Conservation (phyloP, 2,113 vertebrate genomes). For the Pygoscelis antarcticus region DNA sequence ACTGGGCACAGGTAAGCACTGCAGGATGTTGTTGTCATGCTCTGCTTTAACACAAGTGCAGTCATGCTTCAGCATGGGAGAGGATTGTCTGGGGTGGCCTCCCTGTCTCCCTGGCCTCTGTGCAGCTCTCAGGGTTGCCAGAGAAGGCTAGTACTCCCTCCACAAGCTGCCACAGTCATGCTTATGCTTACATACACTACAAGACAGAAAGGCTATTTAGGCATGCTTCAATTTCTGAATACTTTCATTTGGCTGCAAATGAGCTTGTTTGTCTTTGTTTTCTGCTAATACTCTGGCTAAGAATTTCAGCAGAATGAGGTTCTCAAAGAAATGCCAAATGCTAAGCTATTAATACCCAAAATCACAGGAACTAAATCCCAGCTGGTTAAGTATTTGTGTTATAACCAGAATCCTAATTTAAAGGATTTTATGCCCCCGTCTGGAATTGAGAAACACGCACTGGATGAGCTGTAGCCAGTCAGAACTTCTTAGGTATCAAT, state of each 20-base stretch:
- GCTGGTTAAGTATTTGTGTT: neutral
- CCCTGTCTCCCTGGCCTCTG: neutral
- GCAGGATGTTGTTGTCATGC: neutral
- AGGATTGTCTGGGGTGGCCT: neutral
- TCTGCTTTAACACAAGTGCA: neutral
- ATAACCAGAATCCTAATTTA: constrained; percentile 26
- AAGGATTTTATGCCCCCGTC: neutral
- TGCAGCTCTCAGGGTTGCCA: neutral
- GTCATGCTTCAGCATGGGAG: neutral
- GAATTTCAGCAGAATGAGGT: neutral
- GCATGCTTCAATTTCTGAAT: neutral
- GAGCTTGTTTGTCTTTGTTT: constrained; percentile 26
- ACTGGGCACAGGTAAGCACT: constrained; percentile 85
- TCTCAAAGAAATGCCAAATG: constrained; percentile 21
- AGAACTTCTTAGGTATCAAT: neutral
- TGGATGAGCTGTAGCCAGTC: neutral
- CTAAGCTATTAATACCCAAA: constrained; percentile 42
- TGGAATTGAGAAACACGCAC: neutral
- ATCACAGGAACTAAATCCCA: constrained; percentile 11
- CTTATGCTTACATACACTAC: neutral
- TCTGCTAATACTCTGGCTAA: neutral
- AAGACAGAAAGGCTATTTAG: neutral
- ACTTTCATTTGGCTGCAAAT: neutral
- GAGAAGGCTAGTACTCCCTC: neutral
- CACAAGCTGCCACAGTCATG: accelerated